Conservation (phyloP, 1,140 invertebrate species). For the Drosophila littoralis region DNA sequence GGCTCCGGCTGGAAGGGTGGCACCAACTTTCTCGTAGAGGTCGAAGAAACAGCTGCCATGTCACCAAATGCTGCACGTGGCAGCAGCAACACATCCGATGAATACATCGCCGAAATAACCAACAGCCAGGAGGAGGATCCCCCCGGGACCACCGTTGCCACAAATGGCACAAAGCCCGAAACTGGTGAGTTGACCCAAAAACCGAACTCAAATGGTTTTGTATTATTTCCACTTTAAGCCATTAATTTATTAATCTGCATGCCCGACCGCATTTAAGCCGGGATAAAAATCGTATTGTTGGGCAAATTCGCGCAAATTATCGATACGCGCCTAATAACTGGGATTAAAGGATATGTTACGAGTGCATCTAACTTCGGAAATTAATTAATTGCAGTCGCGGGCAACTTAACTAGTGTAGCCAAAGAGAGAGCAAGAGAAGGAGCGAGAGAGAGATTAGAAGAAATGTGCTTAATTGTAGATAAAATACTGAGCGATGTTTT, state of each 20-base stretch:
- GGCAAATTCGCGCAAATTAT: too few species aligned
- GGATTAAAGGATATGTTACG: neutral
- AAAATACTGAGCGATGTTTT: too few species aligned
- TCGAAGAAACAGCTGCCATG: conserved; percentile 73
- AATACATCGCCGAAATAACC: conserved; percentile 60
- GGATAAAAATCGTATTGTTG: too few species aligned
- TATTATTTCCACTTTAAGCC: neutral
- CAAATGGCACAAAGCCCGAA: conserved; percentile 54
- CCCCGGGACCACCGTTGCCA: conserved; percentile 45
- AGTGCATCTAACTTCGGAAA: neutral
- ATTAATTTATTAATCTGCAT: too few species aligned
- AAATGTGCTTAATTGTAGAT: too few species aligned
- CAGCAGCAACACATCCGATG: conserved; percentile 55
- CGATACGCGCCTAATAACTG: neutral
- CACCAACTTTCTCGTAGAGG: conserved; percentile 82
- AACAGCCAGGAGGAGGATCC: conserved; percentile 68
- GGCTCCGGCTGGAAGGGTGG: conserved; percentile 75
- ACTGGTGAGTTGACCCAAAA: conserved; percentile 47
- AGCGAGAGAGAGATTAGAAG: neutral
- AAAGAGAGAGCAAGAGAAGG: neutral
- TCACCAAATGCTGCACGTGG: conserved; percentile 37
- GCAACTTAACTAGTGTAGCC: neutral
- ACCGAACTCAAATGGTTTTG: neutral
- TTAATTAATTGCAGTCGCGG: neutral
- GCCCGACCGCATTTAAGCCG: too few species aligned